These are phyloP conservation scores for Tiaroga cobitis DNA, from an alignment of 2,797 vertebrate species.

Conservation along the genomic window DNA sequence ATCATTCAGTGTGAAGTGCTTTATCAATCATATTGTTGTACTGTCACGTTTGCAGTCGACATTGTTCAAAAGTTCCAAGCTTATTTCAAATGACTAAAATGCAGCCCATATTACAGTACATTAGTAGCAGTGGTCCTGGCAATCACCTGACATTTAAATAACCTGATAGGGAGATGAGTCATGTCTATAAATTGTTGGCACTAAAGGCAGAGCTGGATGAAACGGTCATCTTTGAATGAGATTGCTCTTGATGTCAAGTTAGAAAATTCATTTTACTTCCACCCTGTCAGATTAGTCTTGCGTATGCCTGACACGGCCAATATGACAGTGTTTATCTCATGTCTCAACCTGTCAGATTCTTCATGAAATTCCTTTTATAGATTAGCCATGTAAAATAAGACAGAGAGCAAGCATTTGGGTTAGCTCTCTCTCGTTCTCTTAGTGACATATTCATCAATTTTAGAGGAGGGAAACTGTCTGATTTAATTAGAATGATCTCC, in stretches of 20 bases:
- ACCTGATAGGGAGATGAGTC: slow-evolving; percentile 55
- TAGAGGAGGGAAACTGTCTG: slow-evolving; percentile 12
- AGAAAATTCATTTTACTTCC: slow-evolving; percentile 61
- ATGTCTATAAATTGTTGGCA: slow-evolving; percentile 51
- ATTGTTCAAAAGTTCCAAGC: slow-evolving; percentile 1
- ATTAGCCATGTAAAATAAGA: slow-evolving; percentile 50
- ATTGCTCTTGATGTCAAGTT: slow-evolving; percentile 62
- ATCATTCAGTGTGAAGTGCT: not conserved
- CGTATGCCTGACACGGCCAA: slow-evolving; percentile 62
- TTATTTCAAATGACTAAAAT: slow-evolving; percentile 10
- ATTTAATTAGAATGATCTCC: slow-evolving; percentile 27
- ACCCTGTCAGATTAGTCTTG: slow-evolving; percentile 67
- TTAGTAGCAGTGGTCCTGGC: slow-evolving; percentile 46
- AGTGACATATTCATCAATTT: slow-evolving; percentile 38
- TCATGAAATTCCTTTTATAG: slow-evolving; percentile 66
- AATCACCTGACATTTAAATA: slow-evolving; percentile 67
- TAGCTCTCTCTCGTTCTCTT: slow-evolving; percentile 3
- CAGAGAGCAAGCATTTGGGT: slow-evolving; percentile 45
- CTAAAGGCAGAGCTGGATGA: slow-evolving; percentile 48
- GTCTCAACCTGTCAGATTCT: slow-evolving; percentile 63
- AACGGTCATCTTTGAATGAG: slow-evolving; percentile 59
- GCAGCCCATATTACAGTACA: not conserved
- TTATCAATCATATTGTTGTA: not conserved
- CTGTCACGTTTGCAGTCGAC: not conserved
- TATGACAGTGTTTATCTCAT: slow-evolving; percentile 69